phyloP scores from a whole-genome alignment of 2,888 invertebrate species.

The Noctua janthe region DNA sequence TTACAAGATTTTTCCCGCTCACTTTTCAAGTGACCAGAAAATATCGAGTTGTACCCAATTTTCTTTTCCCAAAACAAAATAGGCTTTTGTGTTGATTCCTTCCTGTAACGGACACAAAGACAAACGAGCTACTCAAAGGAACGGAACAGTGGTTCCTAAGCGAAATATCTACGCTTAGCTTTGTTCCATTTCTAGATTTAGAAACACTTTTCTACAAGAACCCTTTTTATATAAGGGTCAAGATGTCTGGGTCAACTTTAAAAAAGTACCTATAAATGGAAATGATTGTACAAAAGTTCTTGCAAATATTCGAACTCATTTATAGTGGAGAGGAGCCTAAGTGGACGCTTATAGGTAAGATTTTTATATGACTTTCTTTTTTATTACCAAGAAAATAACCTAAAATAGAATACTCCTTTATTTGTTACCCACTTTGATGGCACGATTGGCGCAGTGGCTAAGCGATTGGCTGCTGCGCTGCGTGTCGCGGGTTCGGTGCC shows the following conservation, averaged over 20 bases:
- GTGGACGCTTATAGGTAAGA: neutral
- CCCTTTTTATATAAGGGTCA: neutral
- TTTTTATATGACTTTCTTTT: neutral
- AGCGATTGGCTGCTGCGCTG: too few species aligned
- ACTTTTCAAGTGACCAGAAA: neutral
- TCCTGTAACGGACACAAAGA: constrained; percentile 35
- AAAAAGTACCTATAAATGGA: neutral
- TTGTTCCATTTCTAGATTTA: neutral
- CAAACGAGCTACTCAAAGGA: constrained; percentile 40
- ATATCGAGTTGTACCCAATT: neutral
- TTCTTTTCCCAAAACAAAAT: neutral
- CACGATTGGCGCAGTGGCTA: too few species aligned
- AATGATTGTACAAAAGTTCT: constrained; percentile 1
- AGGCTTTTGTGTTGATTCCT: constrained; percentile 20
- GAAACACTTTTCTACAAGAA: neutral
- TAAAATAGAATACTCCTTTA: neutral
- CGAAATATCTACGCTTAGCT: constrained; percentile 12
- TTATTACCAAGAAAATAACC: neutral
- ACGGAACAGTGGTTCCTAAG: constrained; percentile 25
- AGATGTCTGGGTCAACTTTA: neutral
- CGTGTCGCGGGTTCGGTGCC: too few species aligned
- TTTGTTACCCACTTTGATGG: neutral
- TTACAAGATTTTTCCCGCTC: neutral
- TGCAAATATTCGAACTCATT: neutral
- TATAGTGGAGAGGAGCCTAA: neutral